phyloP scores from a whole-genome alignment of 2,888 invertebrate genomes.

The Ceratothoa steindachneri region DNA sequence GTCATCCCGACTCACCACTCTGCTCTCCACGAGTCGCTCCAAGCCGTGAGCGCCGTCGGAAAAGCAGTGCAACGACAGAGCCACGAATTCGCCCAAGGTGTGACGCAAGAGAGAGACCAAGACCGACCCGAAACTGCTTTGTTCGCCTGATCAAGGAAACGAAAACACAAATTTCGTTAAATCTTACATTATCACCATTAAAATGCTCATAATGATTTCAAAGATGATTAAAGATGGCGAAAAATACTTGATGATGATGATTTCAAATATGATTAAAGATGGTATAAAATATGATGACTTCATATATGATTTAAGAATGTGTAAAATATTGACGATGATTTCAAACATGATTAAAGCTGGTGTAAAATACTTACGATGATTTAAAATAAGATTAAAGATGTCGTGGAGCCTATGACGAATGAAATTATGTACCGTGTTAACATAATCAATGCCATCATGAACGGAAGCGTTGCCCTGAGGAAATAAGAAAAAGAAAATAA shows the following conservation, averaged over 20 bases:
- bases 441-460: constrained; percentile 43
- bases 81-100: constrained; percentile 35
- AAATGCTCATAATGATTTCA: no score
- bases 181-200: no score
- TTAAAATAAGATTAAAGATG: constrained; percentile 33
- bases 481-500: no score
- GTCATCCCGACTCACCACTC: constrained; percentile 39
- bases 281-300: no score
- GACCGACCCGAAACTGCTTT: constrained; percentile 31
- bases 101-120: constrained; percentile 30
- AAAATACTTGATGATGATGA: no score
- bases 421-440: constrained; percentile 42
- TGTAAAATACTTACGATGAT: background rate
- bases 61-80: constrained; percentile 41
- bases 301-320: no score
- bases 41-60: constrained; percentile 37
- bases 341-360: no score
- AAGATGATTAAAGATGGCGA: no score
- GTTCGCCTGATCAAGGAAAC: constrained; percentile 31
- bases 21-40: constrained; percentile 31
- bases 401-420: constrained; percentile 41
- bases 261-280: no score
- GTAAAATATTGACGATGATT: no score
- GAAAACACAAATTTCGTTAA: no score
- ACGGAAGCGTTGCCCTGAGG: constrained; percentile 32